These are phyloP conservation scores for Drosophila peninsularis DNA, from an alignment of 2,888 invertebrate species.

Conservation along the genomic window DNA sequence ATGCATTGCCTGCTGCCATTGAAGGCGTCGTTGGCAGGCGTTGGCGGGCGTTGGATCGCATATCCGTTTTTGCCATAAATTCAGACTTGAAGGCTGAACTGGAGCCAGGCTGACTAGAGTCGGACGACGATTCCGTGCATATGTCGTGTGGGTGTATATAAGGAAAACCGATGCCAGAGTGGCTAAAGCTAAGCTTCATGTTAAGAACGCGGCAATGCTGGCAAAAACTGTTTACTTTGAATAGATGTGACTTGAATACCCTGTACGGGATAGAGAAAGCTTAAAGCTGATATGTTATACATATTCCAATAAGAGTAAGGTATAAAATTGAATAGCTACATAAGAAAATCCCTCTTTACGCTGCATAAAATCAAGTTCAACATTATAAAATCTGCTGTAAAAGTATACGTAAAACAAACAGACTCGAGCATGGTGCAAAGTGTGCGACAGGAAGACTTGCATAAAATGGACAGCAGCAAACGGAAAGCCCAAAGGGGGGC, in stretches of 20 bases:
- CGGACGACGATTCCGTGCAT: conserved; percentile 36
- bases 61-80: conserved; percentile 75
- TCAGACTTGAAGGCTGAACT: conserved; percentile 52
- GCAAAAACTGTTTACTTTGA: background rate
- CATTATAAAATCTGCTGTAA: background rate
- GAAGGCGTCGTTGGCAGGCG: conserved; percentile 20
- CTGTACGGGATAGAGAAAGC: background rate
- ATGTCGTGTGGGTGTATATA: conserved; percentile 15
- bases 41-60: conserved; percentile 43
- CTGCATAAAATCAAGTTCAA: background rate
- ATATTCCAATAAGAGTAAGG: background rate
- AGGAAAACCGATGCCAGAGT: conserved; percentile 15
- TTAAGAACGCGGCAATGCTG: conserved; percentile 61
- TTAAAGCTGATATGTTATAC: background rate
- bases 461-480: conserved; percentile 39
- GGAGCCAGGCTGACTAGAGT: conserved; percentile 32
- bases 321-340: too few species aligned
- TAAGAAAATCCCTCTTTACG: too few species aligned
- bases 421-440: background rate
- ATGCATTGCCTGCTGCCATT: conserved; percentile 57
- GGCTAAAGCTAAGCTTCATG: conserved; percentile 39
- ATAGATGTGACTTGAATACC: too few species aligned
- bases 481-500: conserved; percentile 3
- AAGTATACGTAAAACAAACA: background rate
- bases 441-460: conserved; percentile 24